Evolutionary conservation across 2,113 vertebrate species (phyloP).

Genomic region (Euleptes europaea): DNA sequence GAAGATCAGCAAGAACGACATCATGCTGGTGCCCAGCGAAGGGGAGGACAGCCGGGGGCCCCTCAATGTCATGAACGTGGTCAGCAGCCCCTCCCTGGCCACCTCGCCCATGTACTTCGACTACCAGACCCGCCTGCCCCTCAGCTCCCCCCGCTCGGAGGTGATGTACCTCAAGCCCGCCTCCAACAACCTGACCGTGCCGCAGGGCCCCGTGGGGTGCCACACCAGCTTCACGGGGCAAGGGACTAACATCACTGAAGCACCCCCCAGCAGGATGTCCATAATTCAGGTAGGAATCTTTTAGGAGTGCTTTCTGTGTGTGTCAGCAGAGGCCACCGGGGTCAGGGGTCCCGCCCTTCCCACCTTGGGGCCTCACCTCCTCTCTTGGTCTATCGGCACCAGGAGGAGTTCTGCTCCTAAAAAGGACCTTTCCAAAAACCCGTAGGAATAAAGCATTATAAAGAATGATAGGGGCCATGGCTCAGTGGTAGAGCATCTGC

Average conservation of each 20-base stretch:
- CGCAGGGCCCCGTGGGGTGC: constrained; percentile 97
- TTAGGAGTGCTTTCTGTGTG: constrained; percentile 66
- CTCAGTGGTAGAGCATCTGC: too few relatives aligned
- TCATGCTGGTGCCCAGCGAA: constrained; percentile 99
- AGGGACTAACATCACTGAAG: constrained; percentile 94
- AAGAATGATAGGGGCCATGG: too few relatives aligned
- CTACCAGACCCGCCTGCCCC: constrained; percentile 98
- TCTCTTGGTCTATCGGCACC: constrained; percentile 18
- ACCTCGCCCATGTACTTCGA: constrained; percentile 99
- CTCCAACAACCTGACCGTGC: constrained; percentile 97
- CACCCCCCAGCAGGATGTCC: constrained; percentile 97
- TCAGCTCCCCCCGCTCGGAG: constrained; percentile 98
- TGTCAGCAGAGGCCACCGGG: constrained; percentile 18
- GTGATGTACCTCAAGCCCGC: constrained; percentile 99
- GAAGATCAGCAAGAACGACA: constrained; percentile 98
- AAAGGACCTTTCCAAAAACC: too few relatives aligned
- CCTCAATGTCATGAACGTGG: constrained; percentile 99
- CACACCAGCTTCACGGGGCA: constrained; percentile 98
- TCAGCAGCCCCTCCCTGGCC: constrained; percentile 98
- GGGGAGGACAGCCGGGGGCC: constrained; percentile 95
- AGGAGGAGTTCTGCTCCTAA: background rate
- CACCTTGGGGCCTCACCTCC: constrained; percentile 23
- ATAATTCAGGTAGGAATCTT: constrained; percentile 98
- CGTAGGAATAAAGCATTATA: too few relatives aligned
- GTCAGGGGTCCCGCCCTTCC: constrained; percentile 25